Percentiles rank a stretch among this genome's conserved stretches.
Evolutionary conservation across 2,113 vertebrate species (phyloP).

Genomic region (Gymnarchus niloticus): DNA sequence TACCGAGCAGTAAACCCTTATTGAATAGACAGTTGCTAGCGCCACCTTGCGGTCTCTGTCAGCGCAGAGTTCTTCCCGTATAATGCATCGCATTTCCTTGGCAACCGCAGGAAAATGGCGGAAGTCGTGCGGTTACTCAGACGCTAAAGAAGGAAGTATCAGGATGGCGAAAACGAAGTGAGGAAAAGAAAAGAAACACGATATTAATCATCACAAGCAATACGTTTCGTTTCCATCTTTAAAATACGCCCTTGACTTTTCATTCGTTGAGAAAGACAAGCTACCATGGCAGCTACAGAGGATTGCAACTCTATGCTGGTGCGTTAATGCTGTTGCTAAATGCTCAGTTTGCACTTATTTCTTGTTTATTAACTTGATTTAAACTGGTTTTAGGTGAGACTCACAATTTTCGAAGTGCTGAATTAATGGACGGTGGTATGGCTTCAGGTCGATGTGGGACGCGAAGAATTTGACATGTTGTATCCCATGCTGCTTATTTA

Average conservation of each 20-base stretch:
- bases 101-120: conserved; percentile 38
- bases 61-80: not conserved
- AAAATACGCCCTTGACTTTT: not conserved
- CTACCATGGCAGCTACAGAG: conserved; percentile 44
- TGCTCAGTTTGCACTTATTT: not conserved
- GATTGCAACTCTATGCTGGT: conserved; percentile 60
- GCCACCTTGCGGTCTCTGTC: not conserved
- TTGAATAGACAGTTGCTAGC: too few species aligned
- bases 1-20: too few species aligned
- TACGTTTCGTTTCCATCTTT: not conserved
- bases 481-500: not conserved
- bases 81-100: conserved; percentile 25
- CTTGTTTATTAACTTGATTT: not conserved
- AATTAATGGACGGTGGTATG: not conserved
- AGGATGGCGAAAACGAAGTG: conserved; percentile 54
- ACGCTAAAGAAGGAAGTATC: conserved; percentile 37
- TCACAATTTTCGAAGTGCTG: not conserved
- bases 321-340: conserved; percentile 29
- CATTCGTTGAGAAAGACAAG: not conserved
- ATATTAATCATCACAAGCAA: not conserved
- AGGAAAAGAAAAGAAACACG: not conserved
- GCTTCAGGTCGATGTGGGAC: not conserved
- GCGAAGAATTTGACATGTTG: not conserved
- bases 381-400: not conserved
- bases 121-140: conserved; percentile 52